phyloP scores from a whole-genome alignment of 2,113 vertebrate species.

The Pseudolaguvia tuberculata region DNA sequence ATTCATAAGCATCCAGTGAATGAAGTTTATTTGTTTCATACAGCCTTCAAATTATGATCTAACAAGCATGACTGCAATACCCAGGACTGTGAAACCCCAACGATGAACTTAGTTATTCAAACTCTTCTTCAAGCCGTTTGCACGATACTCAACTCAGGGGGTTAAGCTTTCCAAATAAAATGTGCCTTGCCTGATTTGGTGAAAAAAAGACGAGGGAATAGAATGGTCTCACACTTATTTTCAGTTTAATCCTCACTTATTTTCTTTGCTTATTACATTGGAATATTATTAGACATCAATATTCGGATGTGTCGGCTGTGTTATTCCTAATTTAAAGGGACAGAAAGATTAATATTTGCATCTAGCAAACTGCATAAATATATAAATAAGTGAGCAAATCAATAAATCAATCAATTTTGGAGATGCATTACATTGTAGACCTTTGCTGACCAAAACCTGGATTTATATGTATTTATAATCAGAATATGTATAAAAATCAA shows the following conservation, averaged over 20 bases:
- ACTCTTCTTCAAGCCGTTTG: background rate
- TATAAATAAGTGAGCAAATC: background rate
- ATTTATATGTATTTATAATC: no score
- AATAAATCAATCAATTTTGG: background rate
- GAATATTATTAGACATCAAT: background rate
- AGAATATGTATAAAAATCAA: background rate
- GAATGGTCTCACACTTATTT: background rate
- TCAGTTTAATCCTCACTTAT: background rate
- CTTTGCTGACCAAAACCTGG: background rate
- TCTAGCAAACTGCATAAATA: background rate
- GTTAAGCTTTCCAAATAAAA: conserved; percentile 1
- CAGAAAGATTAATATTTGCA: background rate
- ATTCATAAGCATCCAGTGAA: background rate
- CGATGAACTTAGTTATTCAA: background rate
- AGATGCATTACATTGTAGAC: background rate
- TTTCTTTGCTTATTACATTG: background rate
- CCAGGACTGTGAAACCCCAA: background rate
- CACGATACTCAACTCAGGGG: background rate
- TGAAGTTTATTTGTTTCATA: background rate
- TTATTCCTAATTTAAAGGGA: background rate
- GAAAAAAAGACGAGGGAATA: background rate
- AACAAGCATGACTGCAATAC: background rate
- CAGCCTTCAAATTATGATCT: background rate
- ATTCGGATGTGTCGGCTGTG: background rate
- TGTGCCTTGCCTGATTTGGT: background rate